Evolutionary conservation across 2,888 invertebrate genomes (phyloP), one percentile per base, ranked within the genome.

Genomic region (Agrotis ipsilon): DNA sequence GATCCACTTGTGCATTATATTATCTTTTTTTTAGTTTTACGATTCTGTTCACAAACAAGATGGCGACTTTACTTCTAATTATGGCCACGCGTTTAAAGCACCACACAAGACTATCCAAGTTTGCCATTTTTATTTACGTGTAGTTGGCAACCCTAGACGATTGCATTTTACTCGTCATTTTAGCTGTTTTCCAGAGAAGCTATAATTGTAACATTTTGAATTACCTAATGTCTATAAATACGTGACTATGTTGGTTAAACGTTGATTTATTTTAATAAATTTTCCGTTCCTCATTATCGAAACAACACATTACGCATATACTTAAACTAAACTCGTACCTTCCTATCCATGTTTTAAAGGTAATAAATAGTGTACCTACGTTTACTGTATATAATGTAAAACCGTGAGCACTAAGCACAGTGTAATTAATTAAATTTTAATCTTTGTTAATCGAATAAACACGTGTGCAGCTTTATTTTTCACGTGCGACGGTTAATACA

Each of bases 221-320:
- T 80, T 81, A 68, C 78, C 45, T 67, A 69, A 81, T 21, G 27
- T 4, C 43, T 68, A 52, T 66, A 67, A 46, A 54, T 72, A 69
- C 65, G 68, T 77, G 66, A 57, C 68, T 59, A 58, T 59, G 46
- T 58, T 52, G 46, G 45, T 70, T 32, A 48, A n/a, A 24, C 13
- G 49, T 57, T 51, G 76, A 68, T 59, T n/a, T 61, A 77, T 57
- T 64, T 71, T n/a, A 58, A 76, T 80, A 80, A 60, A 81, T 68
- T 73, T 80, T 80, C 78, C 80, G 45, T 65, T 13, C 24, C 18
- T 62, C 43, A 68, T 73, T 65, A 66, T 72, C 46, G 27, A 57
- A 64, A 27, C 58, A 62, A 43, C 19, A 55, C 48, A 77, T 64
- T 80, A 75, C 57, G 49, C 64, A 64, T 54, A 63, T 43, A 5